Conservation (phyloP, 2,888 invertebrate genomes). For the Cheilosia scutellata region DNA sequence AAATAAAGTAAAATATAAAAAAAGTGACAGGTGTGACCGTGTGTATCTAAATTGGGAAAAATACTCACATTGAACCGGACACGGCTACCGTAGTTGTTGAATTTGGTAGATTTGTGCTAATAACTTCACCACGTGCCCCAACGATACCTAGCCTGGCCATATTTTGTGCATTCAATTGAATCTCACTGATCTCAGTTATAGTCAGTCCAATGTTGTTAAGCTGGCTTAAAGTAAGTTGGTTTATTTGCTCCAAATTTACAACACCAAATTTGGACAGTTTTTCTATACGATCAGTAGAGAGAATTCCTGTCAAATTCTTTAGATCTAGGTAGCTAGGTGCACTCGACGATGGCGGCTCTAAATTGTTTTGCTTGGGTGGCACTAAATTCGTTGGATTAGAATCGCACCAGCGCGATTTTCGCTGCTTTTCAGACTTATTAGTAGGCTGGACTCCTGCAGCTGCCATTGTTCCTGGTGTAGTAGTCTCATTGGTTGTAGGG, state of each 20-base stretch:
- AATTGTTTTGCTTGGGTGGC: conserved; percentile 34
- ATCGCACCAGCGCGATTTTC: conserved; percentile 83
- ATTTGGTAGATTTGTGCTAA: conserved; percentile 20
- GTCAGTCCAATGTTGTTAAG: conserved; percentile 87
- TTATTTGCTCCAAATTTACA: conserved; percentile 86
- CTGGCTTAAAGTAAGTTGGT: conserved; percentile 87
- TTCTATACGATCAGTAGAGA: conserved; percentile 86
- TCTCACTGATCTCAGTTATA: conserved; percentile 86
- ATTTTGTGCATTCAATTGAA: conserved; percentile 87
- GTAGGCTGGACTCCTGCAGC: background rate
- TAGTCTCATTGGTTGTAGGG: conserved; percentile 80
- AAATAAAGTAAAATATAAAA: conserved; percentile 55
- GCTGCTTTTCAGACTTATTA: conserved; percentile 79
- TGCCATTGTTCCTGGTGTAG: background rate
- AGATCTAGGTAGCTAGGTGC: conserved; percentile 85
- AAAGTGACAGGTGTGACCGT: conserved; percentile 3
- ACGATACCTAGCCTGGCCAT: conserved; percentile 85
- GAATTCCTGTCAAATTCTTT: conserved; percentile 86
- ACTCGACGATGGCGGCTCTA: conserved; percentile 76
- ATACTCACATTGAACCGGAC: conserved; percentile 52
- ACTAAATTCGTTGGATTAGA: conserved; percentile 47
- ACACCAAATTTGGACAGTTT: conserved; percentile 87
- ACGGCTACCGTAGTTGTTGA: background rate
- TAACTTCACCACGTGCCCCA: conserved; percentile 26
- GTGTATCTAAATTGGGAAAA: background rate